Evolutionary conservation across 1,140 invertebrate genomes (phyloP), one percentile per base, ranked within the genome.

Genomic region (Leptopilina clavipes): DNA sequence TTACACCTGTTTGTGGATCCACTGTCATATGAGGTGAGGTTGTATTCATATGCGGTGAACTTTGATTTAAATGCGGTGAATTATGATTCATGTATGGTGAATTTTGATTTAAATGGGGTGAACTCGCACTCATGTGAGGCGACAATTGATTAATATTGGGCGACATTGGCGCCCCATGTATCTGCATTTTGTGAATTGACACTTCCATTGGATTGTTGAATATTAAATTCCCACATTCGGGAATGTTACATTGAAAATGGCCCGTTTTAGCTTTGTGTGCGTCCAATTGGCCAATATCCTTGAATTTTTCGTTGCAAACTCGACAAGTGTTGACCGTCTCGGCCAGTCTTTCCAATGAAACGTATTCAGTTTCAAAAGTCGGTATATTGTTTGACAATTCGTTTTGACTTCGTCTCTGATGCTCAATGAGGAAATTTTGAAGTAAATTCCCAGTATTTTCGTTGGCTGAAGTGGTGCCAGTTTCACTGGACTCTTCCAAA

Each of bases 241-340:
- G 85, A 8, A 89, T 84, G 81, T 87, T 89, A 79, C 91, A 92
- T 70, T 90, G 90, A 80, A 88, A 91, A 76, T 91, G 91, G 31
- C 91, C 90, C 22, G 82, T 86, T 65, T 87, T 88, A 2, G 82
- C 81, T 70, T 84, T 85, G 75, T 91, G 91, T 17, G 90, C 88
- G 37, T 90, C 90, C 18, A 92, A 45, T 17, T 89, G 87, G 0
- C 87, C 81, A 1, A 88, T 85, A 65, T 91, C 90, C 31, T 88
- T 86, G 77, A 89, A 90, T 65, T 90, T 90, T 45, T 91, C 90
- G 25, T 90, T 91, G 75, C 91, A 92, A 3, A 91, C 88, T 10
- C 89, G 85, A 78, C 90, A 91, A 0, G 85, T 89, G 18, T 80
- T 87, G 3, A 89, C 86, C 1, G 88, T 90, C 18, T 91, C 90